These are phyloP conservation scores for Metaphire vulgaris DNA, from an alignment of 1,140 invertebrate genomes.

Conservation along the genomic window DNA sequence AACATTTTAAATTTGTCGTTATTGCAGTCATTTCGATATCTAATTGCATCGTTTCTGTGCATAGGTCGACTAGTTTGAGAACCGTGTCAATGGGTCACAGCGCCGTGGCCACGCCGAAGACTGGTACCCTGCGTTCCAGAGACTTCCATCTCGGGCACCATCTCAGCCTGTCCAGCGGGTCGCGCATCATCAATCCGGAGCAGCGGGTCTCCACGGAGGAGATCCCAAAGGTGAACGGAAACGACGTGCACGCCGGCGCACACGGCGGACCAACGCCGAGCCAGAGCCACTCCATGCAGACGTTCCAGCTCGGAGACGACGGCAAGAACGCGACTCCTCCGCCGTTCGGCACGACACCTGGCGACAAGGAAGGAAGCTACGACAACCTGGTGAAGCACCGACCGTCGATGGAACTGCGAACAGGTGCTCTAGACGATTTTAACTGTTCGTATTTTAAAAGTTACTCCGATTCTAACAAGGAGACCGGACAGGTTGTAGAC, in stretches of 20 bases:
- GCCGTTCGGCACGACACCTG: not conserved
- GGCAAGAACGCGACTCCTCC: not conserved
- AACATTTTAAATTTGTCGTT: too few relatives aligned
- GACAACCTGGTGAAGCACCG: not conserved
- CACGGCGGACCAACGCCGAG: not conserved
- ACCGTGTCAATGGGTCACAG: constrained; percentile 42
- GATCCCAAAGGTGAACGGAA: constrained; percentile 29
- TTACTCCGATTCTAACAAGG: not conserved
- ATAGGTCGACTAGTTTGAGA: constrained; percentile 46
- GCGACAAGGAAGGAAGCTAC: not conserved
- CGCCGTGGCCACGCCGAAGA: constrained; percentile 48
- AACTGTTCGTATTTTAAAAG: constrained; percentile 20
- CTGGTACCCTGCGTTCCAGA: constrained; percentile 23
- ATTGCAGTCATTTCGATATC: too few relatives aligned
- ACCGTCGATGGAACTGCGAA: not conserved
- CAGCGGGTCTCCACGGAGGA: constrained; percentile 25
- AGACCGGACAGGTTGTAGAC: too few relatives aligned
- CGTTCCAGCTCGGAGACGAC: not conserved
- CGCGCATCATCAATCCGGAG: constrained; percentile 39
- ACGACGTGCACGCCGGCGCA: not conserved
- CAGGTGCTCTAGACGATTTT: constrained; percentile 14
- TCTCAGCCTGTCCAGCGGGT: constrained; percentile 47
- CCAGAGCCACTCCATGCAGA: not conserved
- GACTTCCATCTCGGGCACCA: constrained; percentile 23
- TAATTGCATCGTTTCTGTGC: too few relatives aligned